Base-by-base conservation (phyloP, 2,797 vertebrate genomes). In the Tauraco hartlaubi region DNA sequence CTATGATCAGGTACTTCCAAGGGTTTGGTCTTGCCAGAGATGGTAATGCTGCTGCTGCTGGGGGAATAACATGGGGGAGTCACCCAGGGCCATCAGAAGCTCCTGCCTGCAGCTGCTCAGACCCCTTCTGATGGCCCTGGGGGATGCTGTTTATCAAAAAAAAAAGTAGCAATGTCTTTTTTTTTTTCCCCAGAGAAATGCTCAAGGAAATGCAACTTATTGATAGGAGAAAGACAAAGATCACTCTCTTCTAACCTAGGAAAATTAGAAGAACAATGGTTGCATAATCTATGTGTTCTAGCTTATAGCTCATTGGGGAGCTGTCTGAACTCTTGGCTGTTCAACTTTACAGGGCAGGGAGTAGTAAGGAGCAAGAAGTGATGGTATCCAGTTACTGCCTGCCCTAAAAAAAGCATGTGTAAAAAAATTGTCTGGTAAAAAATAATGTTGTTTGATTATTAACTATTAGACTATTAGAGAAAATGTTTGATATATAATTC, bases 41-140 rank as follows among this genome's bases (percentile, higher is more conserved):
- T 31, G 22, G 25, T 26, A 59, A 20, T 68, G 35, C 23, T 93
- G 58, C 46, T 76, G 55, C 16, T 76, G 49, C 23, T 63, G 23
- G 14, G 25, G 9, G 15, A 75, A 82, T 12, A 21, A 29, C 20
- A 46, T 6, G 0, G 0, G 1, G 8, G 9, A 28, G 52, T n/a
- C 15, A 15, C 23, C 29, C 5, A 58, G 23, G n/a, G 17, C 33
- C 31, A 28, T 29, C 11, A 69, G n/a, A 59, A 78, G 9, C 14
- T 76, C 55, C 46, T 56, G 12, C 20, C 15, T 28, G 17, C 3
- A 20, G 12, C 13, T 66, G 25, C 66, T 75, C 44, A 52, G 48
- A 37, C 1, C 2, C 13, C 11, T 64, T 49, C 26, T 2, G 2
- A 15, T 33, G 31, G 12, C 11, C 4, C 9, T 41, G 20, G 37